Conservation (phyloP, 1,140 invertebrate genomes). For the Tetramorium simillimum region DNA sequence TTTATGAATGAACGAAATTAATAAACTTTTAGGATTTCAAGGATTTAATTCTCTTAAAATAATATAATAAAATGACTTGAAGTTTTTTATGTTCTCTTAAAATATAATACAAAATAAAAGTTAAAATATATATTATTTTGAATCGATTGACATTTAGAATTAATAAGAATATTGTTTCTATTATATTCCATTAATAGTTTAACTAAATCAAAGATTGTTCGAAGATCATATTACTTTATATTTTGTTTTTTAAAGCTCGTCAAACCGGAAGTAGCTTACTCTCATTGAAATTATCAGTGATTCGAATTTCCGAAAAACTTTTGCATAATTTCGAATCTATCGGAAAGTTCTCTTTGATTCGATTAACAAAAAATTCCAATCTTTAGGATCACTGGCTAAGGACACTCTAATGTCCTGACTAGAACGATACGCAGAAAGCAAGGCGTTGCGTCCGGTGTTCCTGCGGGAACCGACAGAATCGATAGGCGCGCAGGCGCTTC, state of each 20-base stretch:
- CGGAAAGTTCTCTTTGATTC: background rate
- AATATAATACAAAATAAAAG: background rate
- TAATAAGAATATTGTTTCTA: background rate
- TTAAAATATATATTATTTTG: background rate
- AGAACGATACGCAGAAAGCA: slow-evolving; percentile 43
- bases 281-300: background rate
- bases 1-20: background rate
- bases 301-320: background rate
- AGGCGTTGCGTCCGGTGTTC: slow-evolving; percentile 72
- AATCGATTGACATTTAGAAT: background rate
- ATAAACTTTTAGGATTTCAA: too few species aligned
- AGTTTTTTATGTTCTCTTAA: background rate
- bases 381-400: slow-evolving; percentile 22
- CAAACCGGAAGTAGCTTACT: background rate
- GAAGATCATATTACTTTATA: background rate
- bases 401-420: slow-evolving; percentile 2
- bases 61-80: background rate
- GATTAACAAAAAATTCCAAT: slow-evolving; percentile 1
- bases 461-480: slow-evolving; percentile 81
- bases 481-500: slow-evolving; percentile 83
- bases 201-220: background rate
- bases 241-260: background rate
- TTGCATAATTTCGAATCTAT: background rate
- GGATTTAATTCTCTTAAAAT: background rate
- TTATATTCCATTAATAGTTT: background rate